phyloP scores from a whole-genome alignment of 2,113 vertebrate species.

The Heterotis niloticus region DNA sequence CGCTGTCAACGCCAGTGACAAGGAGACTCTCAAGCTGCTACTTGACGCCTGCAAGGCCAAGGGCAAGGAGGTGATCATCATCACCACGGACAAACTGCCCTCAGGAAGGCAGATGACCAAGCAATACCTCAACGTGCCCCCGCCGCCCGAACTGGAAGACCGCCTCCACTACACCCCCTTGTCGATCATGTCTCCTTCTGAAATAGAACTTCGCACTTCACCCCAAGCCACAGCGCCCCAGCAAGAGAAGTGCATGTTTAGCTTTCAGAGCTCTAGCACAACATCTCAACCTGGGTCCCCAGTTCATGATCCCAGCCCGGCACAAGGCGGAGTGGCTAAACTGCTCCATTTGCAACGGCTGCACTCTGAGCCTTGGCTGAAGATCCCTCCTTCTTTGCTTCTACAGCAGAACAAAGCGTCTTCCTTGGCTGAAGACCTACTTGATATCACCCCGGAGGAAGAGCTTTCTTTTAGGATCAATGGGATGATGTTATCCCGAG shows the following conservation, averaged over 20 bases:
- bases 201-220: conserved; percentile 59
- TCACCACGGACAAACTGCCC: conserved; percentile 72
- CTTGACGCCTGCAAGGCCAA: conserved; percentile 76
- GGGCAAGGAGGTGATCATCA: conserved; percentile 91
- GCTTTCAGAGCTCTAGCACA: conserved; percentile 52
- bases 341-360: conserved; percentile 56
- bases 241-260: conserved; percentile 52
- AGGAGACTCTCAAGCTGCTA: conserved; percentile 72
- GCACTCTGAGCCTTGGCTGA: conserved; percentile 70
- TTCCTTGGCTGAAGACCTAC: conserved; percentile 69
- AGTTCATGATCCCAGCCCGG: conserved; percentile 45
- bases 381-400: conserved; percentile 55
- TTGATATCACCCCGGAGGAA: conserved; percentile 64
- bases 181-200: conserved; percentile 60
- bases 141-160: conserved; percentile 63
- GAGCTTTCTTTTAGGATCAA: conserved; percentile 61
- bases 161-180: conserved; percentile 44
- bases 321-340: conserved; percentile 49
- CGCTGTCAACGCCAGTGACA: conserved; percentile 77
- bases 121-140: conserved; percentile 80
- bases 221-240: conserved; percentile 48
- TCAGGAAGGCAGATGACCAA: conserved; percentile 74
- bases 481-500: conserved; percentile 50
- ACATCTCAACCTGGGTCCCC: conserved; percentile 56
- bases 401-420: conserved; percentile 69